These are phyloP conservation scores for Halichoerus grypus DNA, from an alignment of 2,113 vertebrate species.

Conservation along the genomic window DNA sequence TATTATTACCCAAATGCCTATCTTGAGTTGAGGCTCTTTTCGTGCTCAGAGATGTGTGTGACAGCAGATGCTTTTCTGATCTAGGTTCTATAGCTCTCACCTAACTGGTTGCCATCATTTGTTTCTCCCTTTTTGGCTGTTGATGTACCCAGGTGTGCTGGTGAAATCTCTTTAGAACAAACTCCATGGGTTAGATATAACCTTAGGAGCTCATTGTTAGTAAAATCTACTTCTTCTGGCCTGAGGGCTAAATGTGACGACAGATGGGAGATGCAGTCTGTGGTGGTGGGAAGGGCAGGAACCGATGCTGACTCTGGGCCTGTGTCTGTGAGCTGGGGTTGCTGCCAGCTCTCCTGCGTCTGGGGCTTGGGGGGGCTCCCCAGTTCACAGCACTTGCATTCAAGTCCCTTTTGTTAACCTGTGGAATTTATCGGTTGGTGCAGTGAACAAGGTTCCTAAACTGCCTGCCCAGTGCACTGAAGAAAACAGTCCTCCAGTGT, in stretches of 20 bases:
- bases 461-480: neutral
- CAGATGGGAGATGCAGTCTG: neutral
- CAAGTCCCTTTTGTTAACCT: neutral
- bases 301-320: neutral
- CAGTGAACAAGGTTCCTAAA: neutral
- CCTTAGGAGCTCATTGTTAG: neutral
- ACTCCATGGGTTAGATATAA: constrained; percentile 22
- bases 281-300: neutral
- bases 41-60: neutral
- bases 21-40: neutral
- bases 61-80: neutral
- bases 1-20: neutral
- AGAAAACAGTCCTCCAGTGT: neutral
- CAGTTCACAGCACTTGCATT: neutral
- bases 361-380: neutral
- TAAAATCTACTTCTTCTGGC: neutral
- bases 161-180: constrained; percentile 8
- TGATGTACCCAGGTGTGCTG: neutral
- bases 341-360: neutral
- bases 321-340: neutral
- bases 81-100: neutral
- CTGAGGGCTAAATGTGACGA: neutral
- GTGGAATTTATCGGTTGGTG: neutral
- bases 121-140: constrained; percentile 15
- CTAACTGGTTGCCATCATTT: neutral